phyloP scores from a whole-genome alignment of 2,113 vertebrate genomes.

The Epinephelus moara region DNA sequence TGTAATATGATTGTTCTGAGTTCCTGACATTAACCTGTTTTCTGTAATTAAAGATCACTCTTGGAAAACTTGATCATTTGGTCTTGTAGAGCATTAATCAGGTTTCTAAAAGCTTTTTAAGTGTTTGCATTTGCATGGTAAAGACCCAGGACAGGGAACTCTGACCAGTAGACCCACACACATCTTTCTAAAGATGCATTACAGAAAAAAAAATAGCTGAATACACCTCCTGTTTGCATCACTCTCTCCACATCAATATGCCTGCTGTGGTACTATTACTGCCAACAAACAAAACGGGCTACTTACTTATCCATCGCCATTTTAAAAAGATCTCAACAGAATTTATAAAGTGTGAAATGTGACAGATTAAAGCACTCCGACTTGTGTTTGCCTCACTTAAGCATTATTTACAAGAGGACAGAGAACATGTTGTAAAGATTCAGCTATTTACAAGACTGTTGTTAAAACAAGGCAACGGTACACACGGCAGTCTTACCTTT shows the following conservation, averaged over 20 bases:
- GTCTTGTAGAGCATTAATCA: neutral
- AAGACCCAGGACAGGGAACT: neutral
- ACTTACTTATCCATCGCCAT: too few species aligned
- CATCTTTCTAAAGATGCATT: neutral
- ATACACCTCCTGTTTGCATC: neutral
- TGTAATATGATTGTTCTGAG: neutral
- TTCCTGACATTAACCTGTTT: neutral
- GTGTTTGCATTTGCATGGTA: neutral
- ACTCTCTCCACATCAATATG: neutral
- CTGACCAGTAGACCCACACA: neutral
- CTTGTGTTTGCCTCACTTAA: conserved; percentile 11
- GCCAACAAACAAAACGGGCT: neutral
- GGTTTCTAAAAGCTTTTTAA: neutral
- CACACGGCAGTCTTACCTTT: conserved; percentile 86
- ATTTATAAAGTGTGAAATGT: neutral
- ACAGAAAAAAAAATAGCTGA: neutral
- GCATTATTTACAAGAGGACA: neutral
- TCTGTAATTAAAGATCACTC: neutral
- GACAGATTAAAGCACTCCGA: neutral
- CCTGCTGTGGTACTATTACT: neutral
- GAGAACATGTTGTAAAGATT: conserved; percentile 1
- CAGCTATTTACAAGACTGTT: neutral
- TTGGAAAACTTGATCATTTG: neutral
- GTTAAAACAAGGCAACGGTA: neutral
- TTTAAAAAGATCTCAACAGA: neutral